Evolutionary conservation across 2,113 vertebrate species (phyloP), one percentile per base, ranked within the genome.

Genomic region (Mobula hypostoma): DNA sequence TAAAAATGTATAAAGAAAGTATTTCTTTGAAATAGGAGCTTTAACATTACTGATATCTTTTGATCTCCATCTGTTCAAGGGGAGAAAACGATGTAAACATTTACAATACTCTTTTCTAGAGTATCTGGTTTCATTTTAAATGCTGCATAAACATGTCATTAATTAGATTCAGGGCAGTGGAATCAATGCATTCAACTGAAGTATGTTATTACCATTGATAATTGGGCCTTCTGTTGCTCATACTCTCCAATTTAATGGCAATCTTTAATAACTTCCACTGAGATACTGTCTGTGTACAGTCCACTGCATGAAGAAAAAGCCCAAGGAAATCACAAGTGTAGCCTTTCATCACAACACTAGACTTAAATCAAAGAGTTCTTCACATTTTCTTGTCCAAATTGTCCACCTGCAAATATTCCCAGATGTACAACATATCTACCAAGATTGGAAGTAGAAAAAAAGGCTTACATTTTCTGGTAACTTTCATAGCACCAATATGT

Each of bases 111-210:
- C 5, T 88, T 29, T 87, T 88, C 83, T 88, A 11, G 56, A 88
- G 83, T 27, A 63, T 88, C n/a, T 63, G 27, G 48, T 27, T 63
- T 87, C 24, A 61, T 92, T 92, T 72, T 29, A 21, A 40, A 72
- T 92, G 19, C 32, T 40, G 32, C 21, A 5, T 70, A 29, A 12
- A 27, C 6, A 61, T 92, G 32, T 72, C 21, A 48, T n/a, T 48
- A 92, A 72, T 70, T 92, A 48, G 36, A 27, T 48, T 9, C 68
- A 92, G 90, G 40, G 32, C 32, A 72, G 90, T 72, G 19, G 40
- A 72, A 72, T 92, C 90, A 92, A 72, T 72, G 68, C 63, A 72
- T 92, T 40, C 90, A 70, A 72, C 90, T 92, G 63, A 92, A 92
- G 90, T 7, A 92, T 11, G 70, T 21, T 92, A 72, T 68, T 92